phyloP scores from a whole-genome alignment of 2,888 invertebrate genomes.

The Chromoteleia sp. region DNA sequence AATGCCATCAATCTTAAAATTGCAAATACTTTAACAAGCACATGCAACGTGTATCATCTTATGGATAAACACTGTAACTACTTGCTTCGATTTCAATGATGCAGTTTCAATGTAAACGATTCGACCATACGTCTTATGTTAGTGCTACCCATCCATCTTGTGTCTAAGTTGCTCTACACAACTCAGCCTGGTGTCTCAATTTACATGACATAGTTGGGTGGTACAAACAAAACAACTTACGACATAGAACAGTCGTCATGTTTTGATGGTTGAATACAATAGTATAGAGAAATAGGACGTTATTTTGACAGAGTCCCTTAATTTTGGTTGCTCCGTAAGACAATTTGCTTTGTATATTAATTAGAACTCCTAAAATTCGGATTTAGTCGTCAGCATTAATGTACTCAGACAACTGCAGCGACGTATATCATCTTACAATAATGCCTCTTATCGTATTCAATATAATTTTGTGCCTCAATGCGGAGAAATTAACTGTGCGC shows the following conservation, averaged over 20 bases:
- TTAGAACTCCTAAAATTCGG: constrained; percentile 30
- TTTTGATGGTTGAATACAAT: constrained; percentile 34
- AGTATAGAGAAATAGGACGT: neutral
- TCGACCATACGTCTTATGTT: constrained; percentile 41
- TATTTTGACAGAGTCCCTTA: constrained; percentile 22
- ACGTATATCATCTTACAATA: constrained; percentile 53
- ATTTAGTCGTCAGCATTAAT: constrained; percentile 30
- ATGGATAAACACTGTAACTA: constrained; percentile 13
- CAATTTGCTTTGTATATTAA: constrained; percentile 22
- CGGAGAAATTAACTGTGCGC: constrained; percentile 27
- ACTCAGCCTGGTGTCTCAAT: constrained; percentile 49
- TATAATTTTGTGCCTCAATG: constrained; percentile 39
- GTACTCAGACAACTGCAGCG: constrained; percentile 24
- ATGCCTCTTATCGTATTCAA: constrained; percentile 44
- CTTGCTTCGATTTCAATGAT: constrained; percentile 42
- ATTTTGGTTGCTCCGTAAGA: constrained; percentile 9
- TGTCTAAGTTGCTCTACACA: constrained; percentile 48
- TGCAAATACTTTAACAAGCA: too few species aligned
- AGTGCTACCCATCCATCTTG: constrained; percentile 47
- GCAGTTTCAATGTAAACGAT: constrained; percentile 55
- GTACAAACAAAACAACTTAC: constrained; percentile 41
- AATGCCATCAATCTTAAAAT: too few species aligned
- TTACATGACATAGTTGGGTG: constrained; percentile 44
- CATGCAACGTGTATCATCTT: too few species aligned
- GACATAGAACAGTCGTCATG: constrained; percentile 3